Conservation (phyloP, 2,113 vertebrate species). For the Microtus ochrogaster region DNA sequence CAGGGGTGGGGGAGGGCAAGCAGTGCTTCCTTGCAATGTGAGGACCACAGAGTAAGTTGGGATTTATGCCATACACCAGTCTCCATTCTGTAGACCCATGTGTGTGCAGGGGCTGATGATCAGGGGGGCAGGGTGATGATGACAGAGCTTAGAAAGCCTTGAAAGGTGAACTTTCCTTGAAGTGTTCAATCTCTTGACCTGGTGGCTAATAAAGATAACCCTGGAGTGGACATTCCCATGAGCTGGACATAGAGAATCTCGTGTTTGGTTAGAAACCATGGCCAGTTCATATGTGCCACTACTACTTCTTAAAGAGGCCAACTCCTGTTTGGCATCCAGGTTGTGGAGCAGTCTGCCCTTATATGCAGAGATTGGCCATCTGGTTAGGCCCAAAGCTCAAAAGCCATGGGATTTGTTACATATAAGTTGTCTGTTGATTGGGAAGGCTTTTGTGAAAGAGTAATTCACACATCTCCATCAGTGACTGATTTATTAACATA, state of each 20-base stretch:
- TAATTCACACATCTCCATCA: neutral
- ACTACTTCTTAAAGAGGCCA: neutral
- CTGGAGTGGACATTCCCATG: neutral
- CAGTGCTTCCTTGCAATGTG: neutral
- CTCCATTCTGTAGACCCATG: neutral
- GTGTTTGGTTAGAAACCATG: neutral
- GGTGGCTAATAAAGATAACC: neutral
- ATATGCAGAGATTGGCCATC: neutral
- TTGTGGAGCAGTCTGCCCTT: neutral
- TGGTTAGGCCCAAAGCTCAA: neutral
- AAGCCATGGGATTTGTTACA: neutral
- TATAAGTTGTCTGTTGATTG: neutral
- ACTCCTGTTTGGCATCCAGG: neutral
- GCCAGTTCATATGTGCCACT: too few species aligned
- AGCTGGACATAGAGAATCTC: neutral
- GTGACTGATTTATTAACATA: neutral
- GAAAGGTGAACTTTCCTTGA: neutral
- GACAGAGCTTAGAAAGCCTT: slow-evolving; percentile 3
- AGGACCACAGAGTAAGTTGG: neutral
- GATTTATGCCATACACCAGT: too few species aligned
- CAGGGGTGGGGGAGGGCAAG: neutral
- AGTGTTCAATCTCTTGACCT: slow-evolving; percentile 10
- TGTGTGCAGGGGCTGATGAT: neutral
- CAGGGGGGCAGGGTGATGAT: neutral
- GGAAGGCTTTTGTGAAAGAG: slow-evolving; percentile 44